Percentiles rank a stretch among this genome's conserved stretches.
phyloP scores from a whole-genome alignment of 2,113 vertebrate species.

The Larimichthys polyactis region DNA sequence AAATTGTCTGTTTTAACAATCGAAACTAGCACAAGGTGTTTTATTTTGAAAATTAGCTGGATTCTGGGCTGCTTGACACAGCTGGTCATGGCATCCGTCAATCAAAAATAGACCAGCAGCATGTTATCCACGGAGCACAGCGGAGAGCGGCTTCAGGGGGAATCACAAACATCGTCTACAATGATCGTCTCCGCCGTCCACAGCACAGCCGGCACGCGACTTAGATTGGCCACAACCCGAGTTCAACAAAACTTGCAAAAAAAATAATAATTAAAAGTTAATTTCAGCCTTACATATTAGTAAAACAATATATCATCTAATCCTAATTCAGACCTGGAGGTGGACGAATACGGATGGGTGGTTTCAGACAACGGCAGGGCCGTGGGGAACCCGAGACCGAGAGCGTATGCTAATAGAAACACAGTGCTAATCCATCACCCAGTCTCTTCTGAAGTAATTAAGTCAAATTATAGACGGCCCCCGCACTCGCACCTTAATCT shows the following conservation, averaged over 20 bases:
- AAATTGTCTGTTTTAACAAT: too few species aligned
- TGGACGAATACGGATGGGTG: constrained; percentile 41
- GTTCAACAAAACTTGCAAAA: background rate
- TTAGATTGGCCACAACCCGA: too few species aligned
- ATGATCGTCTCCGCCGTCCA: too few species aligned
- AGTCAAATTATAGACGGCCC: constrained; percentile 71
- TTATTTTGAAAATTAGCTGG: too few species aligned
- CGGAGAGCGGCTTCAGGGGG: too few species aligned
- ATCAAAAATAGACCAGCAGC: too few species aligned
- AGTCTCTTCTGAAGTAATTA: constrained; percentile 75
- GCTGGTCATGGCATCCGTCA: too few species aligned
- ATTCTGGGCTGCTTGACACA: too few species aligned
- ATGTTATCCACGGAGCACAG: too few species aligned
- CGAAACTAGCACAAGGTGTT: too few species aligned
- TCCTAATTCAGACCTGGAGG: constrained; percentile 22
- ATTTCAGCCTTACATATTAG: background rate
- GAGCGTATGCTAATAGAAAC: constrained; percentile 67
- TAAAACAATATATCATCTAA: constrained; percentile 27
- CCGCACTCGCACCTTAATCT: constrained; percentile 64
- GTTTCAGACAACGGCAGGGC: constrained; percentile 45
- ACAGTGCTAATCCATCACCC: constrained; percentile 75
- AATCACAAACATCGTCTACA: too few species aligned
- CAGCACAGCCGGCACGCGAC: too few species aligned
- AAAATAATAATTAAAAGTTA: background rate
- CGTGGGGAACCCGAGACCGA: constrained; percentile 45